Percentiles rank a stretch among this genome's conserved stretches.
Evolutionary conservation across 2,113 vertebrate genomes (phyloP).

Genomic region (Empidonax traillii): DNA sequence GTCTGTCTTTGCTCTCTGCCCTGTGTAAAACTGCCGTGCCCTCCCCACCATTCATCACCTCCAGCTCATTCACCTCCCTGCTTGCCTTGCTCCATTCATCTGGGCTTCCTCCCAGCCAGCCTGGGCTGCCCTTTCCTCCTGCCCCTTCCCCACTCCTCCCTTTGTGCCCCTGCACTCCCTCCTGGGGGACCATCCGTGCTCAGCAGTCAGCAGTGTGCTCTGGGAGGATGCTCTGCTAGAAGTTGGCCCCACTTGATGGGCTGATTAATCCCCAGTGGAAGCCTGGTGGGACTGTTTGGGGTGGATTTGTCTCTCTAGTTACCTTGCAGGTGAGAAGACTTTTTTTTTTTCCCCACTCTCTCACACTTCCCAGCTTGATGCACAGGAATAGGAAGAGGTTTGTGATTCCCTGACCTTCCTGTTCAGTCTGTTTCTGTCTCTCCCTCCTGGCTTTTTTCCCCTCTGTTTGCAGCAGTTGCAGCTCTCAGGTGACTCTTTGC

Average conservation of each 20-base stretch:
- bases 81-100: conserved; percentile 30
- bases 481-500: background rate
- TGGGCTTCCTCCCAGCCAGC: background rate
- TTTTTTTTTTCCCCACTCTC: background rate
- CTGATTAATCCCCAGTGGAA: background rate
- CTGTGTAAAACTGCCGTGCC: conserved; percentile 28
- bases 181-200: background rate
- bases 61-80: conserved; percentile 35
- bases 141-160: background rate
- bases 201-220: background rate
- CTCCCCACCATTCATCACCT: conserved; percentile 37
- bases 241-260: background rate
- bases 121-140: background rate
- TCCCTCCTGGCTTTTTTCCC: background rate
- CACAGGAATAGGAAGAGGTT: background rate
- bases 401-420: background rate
- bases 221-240: conserved; percentile 5
- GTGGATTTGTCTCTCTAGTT: background rate
- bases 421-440: background rate
- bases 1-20: conserved; percentile 56
- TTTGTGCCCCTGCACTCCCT: conserved; percentile 18
- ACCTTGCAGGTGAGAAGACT: conserved; percentile 11
- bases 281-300: background rate
- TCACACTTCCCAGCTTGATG: background rate
- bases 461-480: background rate